A percentile compares a stretch with the other conserved stretches of the same genome.
These are phyloP conservation scores for Drosophila lini DNA, from an alignment of 1,140 invertebrate species.

Conservation along the genomic window DNA sequence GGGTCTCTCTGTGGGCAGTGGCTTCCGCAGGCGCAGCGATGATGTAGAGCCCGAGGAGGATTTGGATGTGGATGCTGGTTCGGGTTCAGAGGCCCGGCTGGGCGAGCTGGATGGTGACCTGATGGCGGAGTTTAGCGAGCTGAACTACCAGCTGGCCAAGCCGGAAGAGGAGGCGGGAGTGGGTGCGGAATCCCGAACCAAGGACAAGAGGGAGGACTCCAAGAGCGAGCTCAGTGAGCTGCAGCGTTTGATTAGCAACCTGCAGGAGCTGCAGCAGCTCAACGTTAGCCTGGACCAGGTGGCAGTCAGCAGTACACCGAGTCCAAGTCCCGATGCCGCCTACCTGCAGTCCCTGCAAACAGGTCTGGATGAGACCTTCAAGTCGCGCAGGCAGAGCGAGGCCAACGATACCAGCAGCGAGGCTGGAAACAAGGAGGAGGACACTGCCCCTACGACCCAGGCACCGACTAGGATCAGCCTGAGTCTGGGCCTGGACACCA, in stretches of 20 bases:
- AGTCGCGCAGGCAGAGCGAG: conserved; percentile 64
- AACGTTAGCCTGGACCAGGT: conserved; percentile 84
- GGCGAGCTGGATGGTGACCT: conserved; percentile 70
- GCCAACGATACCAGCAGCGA: conserved; percentile 4
- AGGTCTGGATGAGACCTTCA: conserved; percentile 47
- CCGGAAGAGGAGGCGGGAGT: conserved; percentile 36
- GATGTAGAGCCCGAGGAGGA: conserved; percentile 8
- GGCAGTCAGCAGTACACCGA: background rate
- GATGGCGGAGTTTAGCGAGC: conserved; percentile 78
- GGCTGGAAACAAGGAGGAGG: conserved; percentile 2
- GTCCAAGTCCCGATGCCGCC: conserved; percentile 38
- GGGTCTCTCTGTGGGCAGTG: conserved; percentile 36
- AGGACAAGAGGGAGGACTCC: conserved; percentile 24
- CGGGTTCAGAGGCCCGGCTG: conserved; percentile 1
- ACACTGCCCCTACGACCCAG: conserved; percentile 33
- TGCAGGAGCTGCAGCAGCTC: conserved; percentile 80
- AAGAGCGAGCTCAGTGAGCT: conserved; percentile 60
- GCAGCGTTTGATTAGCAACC: conserved; percentile 79
- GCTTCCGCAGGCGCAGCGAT: conserved; percentile 71
- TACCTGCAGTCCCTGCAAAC: conserved; percentile 67
- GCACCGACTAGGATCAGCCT: conserved; percentile 61
- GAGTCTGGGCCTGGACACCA: conserved; percentile 36
- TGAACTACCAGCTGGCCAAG: conserved; percentile 77
- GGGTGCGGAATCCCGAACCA: background rate
- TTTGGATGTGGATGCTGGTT: conserved; percentile 12